phyloP scores from a whole-genome alignment of 1,140 invertebrate genomes.

The Tribolium castaneum region DNA sequence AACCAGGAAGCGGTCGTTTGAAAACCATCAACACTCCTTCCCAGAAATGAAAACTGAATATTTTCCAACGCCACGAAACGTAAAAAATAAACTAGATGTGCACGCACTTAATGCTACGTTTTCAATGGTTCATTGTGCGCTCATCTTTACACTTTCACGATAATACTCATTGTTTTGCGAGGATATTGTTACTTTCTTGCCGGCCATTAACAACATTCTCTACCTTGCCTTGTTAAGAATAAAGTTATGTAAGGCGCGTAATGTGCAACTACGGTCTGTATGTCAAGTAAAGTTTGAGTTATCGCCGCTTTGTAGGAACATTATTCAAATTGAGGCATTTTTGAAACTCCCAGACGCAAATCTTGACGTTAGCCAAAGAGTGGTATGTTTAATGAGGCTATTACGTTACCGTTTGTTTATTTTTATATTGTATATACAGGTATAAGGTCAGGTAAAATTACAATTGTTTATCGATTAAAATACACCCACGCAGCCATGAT shows the following conservation, averaged over 20 bases:
- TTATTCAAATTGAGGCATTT: slow-evolving; percentile 32
- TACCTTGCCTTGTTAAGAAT: slow-evolving; percentile 28
- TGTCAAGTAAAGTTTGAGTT: slow-evolving; percentile 4
- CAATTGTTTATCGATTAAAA: slow-evolving; percentile 27
- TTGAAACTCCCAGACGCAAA: not conserved
- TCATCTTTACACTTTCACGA: slow-evolving; percentile 30
- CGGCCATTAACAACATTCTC: slow-evolving; percentile 25
- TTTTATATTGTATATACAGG: not conserved
- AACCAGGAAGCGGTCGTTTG: not conserved
- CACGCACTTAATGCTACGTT: not conserved
- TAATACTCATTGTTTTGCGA: slow-evolving; percentile 15
- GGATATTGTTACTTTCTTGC: slow-evolving; percentile 10
- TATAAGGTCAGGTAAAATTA: slow-evolving; percentile 14
- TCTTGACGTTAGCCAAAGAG: not conserved
- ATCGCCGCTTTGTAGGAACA: not conserved
- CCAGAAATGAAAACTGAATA: not conserved
- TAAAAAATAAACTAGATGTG: not conserved
- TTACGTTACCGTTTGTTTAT: not conserved
- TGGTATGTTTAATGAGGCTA: not conserved
- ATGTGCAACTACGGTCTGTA: slow-evolving; percentile 16
- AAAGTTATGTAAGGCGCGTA: slow-evolving; percentile 14
- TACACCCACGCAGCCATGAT: slow-evolving; percentile 15
- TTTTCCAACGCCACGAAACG: not conserved
- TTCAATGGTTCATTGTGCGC: slow-evolving; percentile 21
- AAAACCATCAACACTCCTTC: not conserved